Conservation (phyloP, 2,888 invertebrate species). For the Patella caerulea region DNA sequence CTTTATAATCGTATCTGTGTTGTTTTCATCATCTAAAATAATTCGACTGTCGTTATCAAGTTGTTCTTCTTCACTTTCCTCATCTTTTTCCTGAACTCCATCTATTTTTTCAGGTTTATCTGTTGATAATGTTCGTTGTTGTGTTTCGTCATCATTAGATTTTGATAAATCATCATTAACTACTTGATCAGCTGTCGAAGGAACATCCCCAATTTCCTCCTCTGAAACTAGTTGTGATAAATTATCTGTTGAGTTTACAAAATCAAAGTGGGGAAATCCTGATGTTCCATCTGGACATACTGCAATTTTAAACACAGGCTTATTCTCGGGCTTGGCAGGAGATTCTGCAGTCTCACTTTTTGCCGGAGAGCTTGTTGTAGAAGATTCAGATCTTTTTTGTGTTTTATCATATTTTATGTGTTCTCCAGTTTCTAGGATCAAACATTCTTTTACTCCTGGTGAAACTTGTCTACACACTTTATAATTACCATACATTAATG, state of each 20-base stretch:
- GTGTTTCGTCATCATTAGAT: constrained; percentile 26
- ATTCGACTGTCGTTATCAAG: background rate
- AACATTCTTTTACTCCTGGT: constrained; percentile 47
- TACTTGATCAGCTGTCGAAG: background rate
- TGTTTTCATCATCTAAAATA: constrained; percentile 15
- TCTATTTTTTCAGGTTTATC: constrained; percentile 20
- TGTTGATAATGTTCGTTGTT: background rate
- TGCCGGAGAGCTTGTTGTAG: constrained; percentile 9
- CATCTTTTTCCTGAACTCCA: constrained; percentile 29
- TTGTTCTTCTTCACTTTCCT: constrained; percentile 19
- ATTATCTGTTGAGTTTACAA: constrained; percentile 9
- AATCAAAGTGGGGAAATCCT: background rate
- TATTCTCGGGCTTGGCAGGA: background rate
- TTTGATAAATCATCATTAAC: constrained; percentile 23
- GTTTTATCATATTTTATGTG: constrained; percentile 33
- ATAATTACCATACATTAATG: constrained; percentile 46
- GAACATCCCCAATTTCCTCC: background rate
- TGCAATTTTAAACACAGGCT: background rate
- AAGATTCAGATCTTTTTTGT: constrained; percentile 14
- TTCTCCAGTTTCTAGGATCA: constrained; percentile 52
- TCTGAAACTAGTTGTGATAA: background rate
- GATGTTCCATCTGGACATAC: constrained; percentile 1
- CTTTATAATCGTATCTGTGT: constrained; percentile 35
- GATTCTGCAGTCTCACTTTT: constrained; percentile 11
- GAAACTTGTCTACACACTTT: constrained; percentile 44